Percentiles rank a stretch among this genome's conserved stretches.
Evolutionary conservation across 35 echinoderm and acorn worm species (phyloP).

Genomic region (Strongylocentrotus purpuratus): DNA sequence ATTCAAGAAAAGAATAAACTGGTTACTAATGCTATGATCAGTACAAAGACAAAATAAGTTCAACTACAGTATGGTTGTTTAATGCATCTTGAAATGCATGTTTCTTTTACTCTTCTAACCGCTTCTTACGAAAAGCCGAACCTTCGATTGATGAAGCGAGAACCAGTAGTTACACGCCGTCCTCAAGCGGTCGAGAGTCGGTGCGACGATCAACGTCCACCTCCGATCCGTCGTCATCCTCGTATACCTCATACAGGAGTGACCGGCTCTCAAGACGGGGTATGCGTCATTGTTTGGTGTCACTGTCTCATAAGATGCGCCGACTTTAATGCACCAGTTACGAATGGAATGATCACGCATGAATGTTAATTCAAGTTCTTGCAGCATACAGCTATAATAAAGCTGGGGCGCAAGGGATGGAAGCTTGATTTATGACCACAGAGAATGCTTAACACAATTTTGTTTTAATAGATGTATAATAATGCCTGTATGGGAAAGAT

Average conservation of each 20-base stretch:
- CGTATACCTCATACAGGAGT: neutral
- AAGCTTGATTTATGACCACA: too few species aligned
- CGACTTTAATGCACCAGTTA: neutral
- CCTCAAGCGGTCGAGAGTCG: neutral
- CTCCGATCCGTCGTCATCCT: neutral
- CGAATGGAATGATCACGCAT: neutral
- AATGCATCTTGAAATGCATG: slow-evolving; percentile 30
- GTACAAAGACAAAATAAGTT: neutral
- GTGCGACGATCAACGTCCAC: slow-evolving; percentile 23
- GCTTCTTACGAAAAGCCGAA: slow-evolving; percentile 7
- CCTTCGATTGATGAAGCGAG: neutral
- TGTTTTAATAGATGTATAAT: too few species aligned
- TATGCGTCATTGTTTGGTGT: neutral
- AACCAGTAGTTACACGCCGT: slow-evolving; percentile 8
- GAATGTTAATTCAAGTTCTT: neutral
- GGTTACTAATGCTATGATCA: neutral
- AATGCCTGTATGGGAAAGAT: neutral
- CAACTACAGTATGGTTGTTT: neutral
- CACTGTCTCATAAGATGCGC: neutral
- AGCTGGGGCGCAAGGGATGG: too few species aligned
- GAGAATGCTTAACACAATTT: too few species aligned
- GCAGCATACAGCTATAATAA: too few species aligned
- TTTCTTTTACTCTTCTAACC: slow-evolving; percentile 6
- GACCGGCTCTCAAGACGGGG: slow-evolving; percentile 5
- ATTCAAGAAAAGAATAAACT: too few species aligned